Conservation (phyloP, 2,113 vertebrate genomes). For the Aspiorhynchus laticeps region DNA sequence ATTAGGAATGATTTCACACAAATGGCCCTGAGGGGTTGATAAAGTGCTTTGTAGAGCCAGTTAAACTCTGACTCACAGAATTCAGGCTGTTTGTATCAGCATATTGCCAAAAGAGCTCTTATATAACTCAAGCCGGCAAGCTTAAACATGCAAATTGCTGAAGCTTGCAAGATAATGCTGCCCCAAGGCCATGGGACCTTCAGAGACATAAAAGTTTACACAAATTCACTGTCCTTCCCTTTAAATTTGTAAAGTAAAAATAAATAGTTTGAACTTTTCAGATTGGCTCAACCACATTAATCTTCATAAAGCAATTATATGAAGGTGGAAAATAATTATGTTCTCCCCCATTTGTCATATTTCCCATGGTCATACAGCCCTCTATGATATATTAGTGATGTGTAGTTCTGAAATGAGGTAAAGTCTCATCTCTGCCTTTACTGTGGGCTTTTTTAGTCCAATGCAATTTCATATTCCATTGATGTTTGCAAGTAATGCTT, state of each 20-base stretch:
- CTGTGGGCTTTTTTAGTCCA: background rate
- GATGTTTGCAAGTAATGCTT: background rate
- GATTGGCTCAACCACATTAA: background rate
- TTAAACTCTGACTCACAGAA: conserved; percentile 41
- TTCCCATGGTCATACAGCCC: background rate
- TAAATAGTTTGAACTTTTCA: background rate
- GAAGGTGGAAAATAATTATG: background rate
- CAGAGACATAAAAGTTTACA: too few relatives aligned
- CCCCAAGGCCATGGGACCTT: background rate
- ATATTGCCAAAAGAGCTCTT: conserved; percentile 45
- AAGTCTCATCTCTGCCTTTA: background rate
- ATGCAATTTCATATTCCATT: background rate
- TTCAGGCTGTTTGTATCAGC: conserved; percentile 55
- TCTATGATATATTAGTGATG: background rate
- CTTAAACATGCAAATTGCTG: conserved; percentile 49
- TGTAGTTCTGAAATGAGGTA: background rate
- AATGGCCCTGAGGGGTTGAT: conserved; percentile 43
- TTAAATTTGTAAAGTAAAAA: background rate
- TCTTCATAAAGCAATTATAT: background rate
- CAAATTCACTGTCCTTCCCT: background rate
- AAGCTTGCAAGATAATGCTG: conserved; percentile 42
- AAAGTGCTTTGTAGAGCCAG: conserved; percentile 49
- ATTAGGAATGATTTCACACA: conserved; percentile 18
- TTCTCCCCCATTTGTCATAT: background rate
- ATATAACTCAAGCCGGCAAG: conserved; percentile 48